Evolutionary conservation across 2,797 vertebrate genomes (phyloP).

Genomic region (Macropus fuliginosus): DNA sequence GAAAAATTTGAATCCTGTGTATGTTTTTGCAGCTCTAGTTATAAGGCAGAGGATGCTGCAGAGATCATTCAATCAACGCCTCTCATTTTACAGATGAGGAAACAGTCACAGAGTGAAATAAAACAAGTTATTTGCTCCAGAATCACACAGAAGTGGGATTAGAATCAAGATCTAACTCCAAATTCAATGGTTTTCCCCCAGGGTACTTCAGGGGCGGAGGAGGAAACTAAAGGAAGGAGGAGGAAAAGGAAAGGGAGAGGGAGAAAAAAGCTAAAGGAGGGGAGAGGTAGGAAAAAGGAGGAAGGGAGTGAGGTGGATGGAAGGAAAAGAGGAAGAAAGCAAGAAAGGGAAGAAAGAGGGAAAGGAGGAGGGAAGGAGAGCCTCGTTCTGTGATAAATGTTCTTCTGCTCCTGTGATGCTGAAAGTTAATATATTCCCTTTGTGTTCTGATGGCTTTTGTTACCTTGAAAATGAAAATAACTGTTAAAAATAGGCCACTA

Average conservation of each 20-base stretch:
- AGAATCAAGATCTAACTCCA: background rate
- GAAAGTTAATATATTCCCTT: background rate
- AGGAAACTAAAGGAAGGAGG: background rate
- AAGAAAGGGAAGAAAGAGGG: background rate
- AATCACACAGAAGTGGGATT: background rate
- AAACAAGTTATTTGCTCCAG: background rate
- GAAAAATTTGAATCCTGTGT: background rate
- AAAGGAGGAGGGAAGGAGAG: background rate
- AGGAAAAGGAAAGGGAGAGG: background rate
- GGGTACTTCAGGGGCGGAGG: background rate
- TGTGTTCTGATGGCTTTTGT: background rate
- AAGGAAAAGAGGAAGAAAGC: background rate
- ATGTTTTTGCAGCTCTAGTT: background rate
- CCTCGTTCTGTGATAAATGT: background rate
- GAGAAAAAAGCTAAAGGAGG: background rate
- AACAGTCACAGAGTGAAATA: background rate
- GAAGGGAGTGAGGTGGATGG: background rate
- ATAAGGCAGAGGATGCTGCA: background rate
- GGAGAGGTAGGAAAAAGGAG: background rate
- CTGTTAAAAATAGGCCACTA: background rate
- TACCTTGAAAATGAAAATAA: slow-evolving; percentile 3
- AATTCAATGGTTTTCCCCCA: background rate
- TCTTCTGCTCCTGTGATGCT: background rate
- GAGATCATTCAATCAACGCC: background rate
- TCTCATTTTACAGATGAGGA: background rate